Evolutionary conservation across 2,888 invertebrate species (phyloP).

Genomic region (Melanchra persicariae): DNA sequence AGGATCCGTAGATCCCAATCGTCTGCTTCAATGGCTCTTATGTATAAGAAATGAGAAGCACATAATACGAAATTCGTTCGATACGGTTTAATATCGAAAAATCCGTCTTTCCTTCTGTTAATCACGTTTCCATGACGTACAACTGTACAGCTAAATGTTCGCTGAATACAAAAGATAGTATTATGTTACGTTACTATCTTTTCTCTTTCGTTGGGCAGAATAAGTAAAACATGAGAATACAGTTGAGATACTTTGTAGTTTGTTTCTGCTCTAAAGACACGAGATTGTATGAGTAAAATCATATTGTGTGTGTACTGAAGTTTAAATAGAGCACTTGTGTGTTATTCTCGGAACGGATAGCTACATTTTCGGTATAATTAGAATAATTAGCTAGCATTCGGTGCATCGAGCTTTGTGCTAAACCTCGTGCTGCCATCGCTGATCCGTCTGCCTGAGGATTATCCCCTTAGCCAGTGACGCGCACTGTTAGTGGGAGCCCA

Average conservation of each 20-base stretch:
- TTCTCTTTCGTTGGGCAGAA: slow-evolving; percentile 36
- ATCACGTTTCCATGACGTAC: slow-evolving; percentile 54
- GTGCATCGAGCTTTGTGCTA: slow-evolving; percentile 25
- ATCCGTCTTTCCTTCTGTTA: slow-evolving; percentile 56
- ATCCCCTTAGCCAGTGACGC: slow-evolving; percentile 15
- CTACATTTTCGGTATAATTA: slow-evolving; percentile 25
- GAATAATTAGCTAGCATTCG: slow-evolving; percentile 25
- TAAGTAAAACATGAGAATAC: slow-evolving; percentile 24
- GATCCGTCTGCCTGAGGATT: slow-evolving; percentile 37
- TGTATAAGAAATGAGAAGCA: slow-evolving; percentile 56
- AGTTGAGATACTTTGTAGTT: slow-evolving; percentile 28
- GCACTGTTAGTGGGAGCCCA: not conserved
- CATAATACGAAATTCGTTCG: slow-evolving; percentile 48
- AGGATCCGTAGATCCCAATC: slow-evolving; percentile 61
- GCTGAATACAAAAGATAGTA: slow-evolving; percentile 56
- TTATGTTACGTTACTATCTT: slow-evolving; percentile 39
- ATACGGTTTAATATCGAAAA: slow-evolving; percentile 61
- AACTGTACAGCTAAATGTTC: slow-evolving; percentile 44
- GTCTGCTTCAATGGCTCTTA: slow-evolving; percentile 55
- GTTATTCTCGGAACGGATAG: not conserved
- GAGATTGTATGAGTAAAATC: slow-evolving; percentile 26
- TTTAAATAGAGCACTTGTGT: not conserved
- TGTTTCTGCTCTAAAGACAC: slow-evolving; percentile 30
- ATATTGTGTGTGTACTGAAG: not conserved
- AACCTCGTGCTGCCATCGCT: slow-evolving; percentile 9